Percentiles rank a stretch among this genome's conserved stretches.
phyloP scores from a whole-genome alignment of 2,888 invertebrate species.

The Drosophila cognata region DNA sequence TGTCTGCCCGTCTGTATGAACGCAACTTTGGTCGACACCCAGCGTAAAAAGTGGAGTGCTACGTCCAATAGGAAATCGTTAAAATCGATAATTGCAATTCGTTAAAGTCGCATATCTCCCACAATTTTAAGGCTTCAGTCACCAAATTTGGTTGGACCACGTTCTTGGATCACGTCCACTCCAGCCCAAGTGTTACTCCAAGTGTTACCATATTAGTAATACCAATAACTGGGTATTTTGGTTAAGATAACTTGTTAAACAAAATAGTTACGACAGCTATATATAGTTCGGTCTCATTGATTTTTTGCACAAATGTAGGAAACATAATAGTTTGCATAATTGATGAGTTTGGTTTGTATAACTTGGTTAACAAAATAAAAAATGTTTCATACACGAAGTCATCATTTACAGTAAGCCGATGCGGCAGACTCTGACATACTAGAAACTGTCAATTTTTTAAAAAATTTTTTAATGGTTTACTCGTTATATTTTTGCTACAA shows the following conservation, averaged over 20 bases:
- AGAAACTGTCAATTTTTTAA: not conserved
- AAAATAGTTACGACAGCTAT: not conserved
- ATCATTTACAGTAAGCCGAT: not conserved
- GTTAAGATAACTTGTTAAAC: not conserved
- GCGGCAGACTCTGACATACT: not conserved
- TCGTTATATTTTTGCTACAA: slow-evolving; percentile 9
- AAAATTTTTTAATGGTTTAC: not conserved
- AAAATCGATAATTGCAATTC: no score
- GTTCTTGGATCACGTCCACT: no score
- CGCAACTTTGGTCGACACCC: no score
- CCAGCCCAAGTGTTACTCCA: not conserved
- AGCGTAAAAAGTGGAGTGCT: no score
- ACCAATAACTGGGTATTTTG: not conserved
- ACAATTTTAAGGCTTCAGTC: no score
- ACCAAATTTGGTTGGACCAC: no score
- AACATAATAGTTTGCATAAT: not conserved
- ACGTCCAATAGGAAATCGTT: no score
- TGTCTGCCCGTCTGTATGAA: no score
- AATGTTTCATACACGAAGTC: not conserved
- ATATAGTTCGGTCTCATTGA: not conserved
- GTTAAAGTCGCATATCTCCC: no score
- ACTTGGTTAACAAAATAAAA: not conserved
- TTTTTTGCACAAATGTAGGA: not conserved
- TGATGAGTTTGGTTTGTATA: not conserved
- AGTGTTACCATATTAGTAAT: not conserved